A percentile compares a stretch with the other conserved stretches of the same genome.
phyloP scores from a whole-genome alignment of 2,113 vertebrate genomes.

The Paracanthobrama guichenoti region DNA sequence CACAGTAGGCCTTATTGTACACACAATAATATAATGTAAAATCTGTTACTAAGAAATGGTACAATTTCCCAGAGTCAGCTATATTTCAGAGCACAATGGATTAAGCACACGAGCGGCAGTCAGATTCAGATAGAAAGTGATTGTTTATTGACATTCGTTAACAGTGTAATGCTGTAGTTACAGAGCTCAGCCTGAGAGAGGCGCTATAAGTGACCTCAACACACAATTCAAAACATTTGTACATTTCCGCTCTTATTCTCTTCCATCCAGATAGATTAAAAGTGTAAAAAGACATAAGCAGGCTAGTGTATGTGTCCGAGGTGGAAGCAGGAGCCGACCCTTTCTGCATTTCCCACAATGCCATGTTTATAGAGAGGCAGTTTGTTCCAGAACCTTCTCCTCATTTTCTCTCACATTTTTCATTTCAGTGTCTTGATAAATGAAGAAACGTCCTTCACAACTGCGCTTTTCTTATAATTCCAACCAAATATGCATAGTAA shows the following conservation, averaged over 20 bases:
- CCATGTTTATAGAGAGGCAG: slow-evolving; percentile 30
- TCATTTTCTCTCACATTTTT: slow-evolving; percentile 19
- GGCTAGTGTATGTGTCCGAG: slow-evolving; percentile 4
- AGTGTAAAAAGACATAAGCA: slow-evolving; percentile 21
- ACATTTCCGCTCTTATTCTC: not conserved
- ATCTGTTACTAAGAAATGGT: not conserved
- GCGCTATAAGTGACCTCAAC: slow-evolving; percentile 69
- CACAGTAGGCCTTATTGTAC: too few relatives aligned
- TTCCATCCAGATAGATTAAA: not conserved
- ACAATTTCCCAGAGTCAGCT: not conserved
- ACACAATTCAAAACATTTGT: slow-evolving; percentile 49
- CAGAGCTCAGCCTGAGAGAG: slow-evolving; percentile 81
- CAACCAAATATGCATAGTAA: slow-evolving; percentile 56
- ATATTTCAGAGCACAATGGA: not conserved
- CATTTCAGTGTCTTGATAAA: slow-evolving; percentile 15
- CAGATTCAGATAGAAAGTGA: slow-evolving; percentile 78
- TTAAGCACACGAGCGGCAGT: not conserved
- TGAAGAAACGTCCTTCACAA: slow-evolving; percentile 25
- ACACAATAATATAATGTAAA: not conserved
- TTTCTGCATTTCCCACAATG: not conserved
- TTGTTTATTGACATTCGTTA: slow-evolving; percentile 89
- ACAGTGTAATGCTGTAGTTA: slow-evolving; percentile 79
- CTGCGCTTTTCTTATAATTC: slow-evolving; percentile 36
- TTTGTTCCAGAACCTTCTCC: slow-evolving; percentile 27
- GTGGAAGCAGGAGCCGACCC: slow-evolving; percentile 29